Evolutionary conservation across 2,113 vertebrate genomes (phyloP).

Genomic region (Tychaedon coryphoeus): DNA sequence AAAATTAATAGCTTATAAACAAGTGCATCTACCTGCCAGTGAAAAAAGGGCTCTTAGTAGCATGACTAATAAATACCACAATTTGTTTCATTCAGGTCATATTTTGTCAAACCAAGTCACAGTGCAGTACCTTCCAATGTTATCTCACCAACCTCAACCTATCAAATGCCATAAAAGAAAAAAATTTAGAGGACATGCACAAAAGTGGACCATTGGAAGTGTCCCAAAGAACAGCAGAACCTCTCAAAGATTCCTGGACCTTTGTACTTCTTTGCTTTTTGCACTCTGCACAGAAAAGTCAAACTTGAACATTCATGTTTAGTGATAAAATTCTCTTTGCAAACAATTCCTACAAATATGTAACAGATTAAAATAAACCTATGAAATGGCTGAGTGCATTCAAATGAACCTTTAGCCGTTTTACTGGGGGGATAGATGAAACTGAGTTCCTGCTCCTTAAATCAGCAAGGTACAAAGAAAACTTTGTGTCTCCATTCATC

Average conservation of each 20-base stretch:
- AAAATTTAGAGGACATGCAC: not conserved
- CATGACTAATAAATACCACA: not conserved
- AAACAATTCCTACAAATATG: not conserved
- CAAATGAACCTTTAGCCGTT: slow-evolving; percentile 86
- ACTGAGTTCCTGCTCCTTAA: slow-evolving; percentile 83
- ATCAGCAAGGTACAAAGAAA: slow-evolving; percentile 87
- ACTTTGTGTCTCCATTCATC: slow-evolving; percentile 66
- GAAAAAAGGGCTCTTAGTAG: not conserved
- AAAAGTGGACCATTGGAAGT: not conserved
- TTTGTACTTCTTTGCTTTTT: not conserved
- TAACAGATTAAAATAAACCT: not conserved
- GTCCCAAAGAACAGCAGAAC: not conserved
- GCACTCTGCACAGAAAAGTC: not conserved
- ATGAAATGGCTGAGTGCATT: not conserved
- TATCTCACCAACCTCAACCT: not conserved
- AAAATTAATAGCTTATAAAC: not conserved
- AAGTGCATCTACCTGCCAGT: not conserved
- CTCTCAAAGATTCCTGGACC: not conserved
- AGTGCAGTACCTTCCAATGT: not conserved
- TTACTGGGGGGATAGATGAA: slow-evolving; percentile 83
- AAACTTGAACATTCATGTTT: not conserved
- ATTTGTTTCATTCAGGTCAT: not conserved
- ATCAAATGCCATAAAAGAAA: not conserved
- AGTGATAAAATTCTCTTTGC: not conserved
- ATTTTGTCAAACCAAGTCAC: not conserved